Evolutionary conservation across 2,113 vertebrate species (phyloP), one percentile per base, ranked within the genome.

Genomic region (Gobius niger): DNA sequence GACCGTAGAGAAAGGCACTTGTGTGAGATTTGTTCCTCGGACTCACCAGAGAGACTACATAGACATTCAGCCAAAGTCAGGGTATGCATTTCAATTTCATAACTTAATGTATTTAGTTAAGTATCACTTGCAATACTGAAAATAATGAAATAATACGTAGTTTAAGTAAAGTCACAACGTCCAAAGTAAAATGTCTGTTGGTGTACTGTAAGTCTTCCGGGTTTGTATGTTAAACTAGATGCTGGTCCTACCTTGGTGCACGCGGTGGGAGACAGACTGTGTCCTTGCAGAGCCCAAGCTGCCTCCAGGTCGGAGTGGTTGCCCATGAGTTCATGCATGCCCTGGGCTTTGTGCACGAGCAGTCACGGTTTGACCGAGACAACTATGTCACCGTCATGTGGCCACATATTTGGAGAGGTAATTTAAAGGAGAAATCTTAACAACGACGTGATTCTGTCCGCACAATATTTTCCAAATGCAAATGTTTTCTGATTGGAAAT

Each of bases 31-130:
- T 84, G 90, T 95, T 77, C 92, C 91, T 5, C 81, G 73, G 65
- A 95, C 93, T 62, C 93, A 92, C 73, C 92, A 96, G 89, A 76
- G 60, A 52, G 93, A 96, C 89, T 96, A 90, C 0, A 80, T 95
- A 7, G 91, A 94, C 63, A 90, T 96, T 75, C 91, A 93, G 81
- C 86, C 84, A 56, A 94, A 93, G 72, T 87, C 93, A 68, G 94
- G 93, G 94, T 95, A 84, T 92, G 91, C 49, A 57, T 42, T 16
- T 50, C 53, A 49, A 65, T 60, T 40, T 47, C 6, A 65, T 40
- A n/a, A 46, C 7, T 9, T 46, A 46, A 46, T 9, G 7, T 46
- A 11, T 46, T 46, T 9, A 46, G 0, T 46, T 46, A 11, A 34
- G 24, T 34, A 2, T 46, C 52, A 54, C n/a, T n/a, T 19, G 9